A percentile compares a stretch with the other conserved stretches of the same genome.
phyloP scores from a whole-genome alignment of 2,797 vertebrate genomes.

The Carapus acus region DNA sequence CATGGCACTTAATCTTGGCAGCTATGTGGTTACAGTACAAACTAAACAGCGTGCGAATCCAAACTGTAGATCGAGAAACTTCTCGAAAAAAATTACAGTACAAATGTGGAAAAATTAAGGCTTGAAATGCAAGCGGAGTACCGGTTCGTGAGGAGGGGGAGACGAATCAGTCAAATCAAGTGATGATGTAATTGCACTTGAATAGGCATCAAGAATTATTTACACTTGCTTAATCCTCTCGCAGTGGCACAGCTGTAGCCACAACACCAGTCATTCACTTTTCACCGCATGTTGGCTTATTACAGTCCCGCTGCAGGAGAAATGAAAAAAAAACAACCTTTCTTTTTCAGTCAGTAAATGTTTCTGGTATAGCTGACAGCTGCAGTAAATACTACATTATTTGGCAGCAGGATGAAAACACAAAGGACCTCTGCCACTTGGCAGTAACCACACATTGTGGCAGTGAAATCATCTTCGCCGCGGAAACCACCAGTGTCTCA shows the following conservation, averaged over 20 bases:
- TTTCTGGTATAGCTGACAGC: neutral
- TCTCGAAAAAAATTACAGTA: conserved; percentile 20
- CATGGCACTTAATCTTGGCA: conserved; percentile 60
- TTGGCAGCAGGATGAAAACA: neutral
- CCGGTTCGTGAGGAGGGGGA: conserved; percentile 27
- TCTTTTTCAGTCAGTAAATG: neutral
- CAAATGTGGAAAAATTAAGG: conserved; percentile 37
- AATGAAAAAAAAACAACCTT: neutral
- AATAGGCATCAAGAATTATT: conserved; percentile 35
- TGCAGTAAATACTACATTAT: neutral
- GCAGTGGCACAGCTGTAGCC: conserved; percentile 36
- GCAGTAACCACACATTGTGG: conserved; percentile 29
- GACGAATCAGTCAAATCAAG: conserved; percentile 36
- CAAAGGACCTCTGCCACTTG: neutral
- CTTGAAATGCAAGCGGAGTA: conserved; percentile 34
- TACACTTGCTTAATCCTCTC: conserved; percentile 52
- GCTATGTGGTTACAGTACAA: conserved; percentile 42
- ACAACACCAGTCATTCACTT: neutral
- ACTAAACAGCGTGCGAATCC: conserved; percentile 4
- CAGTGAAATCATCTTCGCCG: conserved; percentile 40
- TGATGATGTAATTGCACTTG: conserved; percentile 70
- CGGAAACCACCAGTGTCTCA: conserved; percentile 60
- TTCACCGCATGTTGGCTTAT: neutral
- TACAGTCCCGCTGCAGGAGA: neutral
- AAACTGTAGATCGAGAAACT: neutral